These are phyloP conservation scores for Murina feae DNA, from an alignment of 2,113 vertebrate genomes.

Conservation along the genomic window DNA sequence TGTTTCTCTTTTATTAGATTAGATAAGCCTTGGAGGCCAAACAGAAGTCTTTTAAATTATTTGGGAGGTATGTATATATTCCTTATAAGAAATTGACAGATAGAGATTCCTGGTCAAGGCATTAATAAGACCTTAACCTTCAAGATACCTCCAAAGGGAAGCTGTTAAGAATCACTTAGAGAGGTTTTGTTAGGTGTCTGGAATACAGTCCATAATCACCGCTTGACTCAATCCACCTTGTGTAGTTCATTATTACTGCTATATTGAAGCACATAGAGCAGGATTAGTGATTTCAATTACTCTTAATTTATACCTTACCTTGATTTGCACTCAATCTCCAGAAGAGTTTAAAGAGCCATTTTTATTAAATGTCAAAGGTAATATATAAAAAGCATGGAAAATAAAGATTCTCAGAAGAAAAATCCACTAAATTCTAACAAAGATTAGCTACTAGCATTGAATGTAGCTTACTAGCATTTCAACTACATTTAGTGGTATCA, in stretches of 20 bases:
- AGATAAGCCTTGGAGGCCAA: constrained; percentile 10
- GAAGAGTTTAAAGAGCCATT: constrained; percentile 31
- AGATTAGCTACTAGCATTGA: background rate
- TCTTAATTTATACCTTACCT: constrained; percentile 29
- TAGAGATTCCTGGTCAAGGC: background rate
- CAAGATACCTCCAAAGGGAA: background rate
- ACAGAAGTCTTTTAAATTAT: constrained; percentile 32
- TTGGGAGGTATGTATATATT: background rate
- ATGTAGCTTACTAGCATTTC: background rate
- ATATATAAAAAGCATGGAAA: constrained; percentile 10
- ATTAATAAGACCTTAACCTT: constrained; percentile 38
- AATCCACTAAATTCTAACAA: constrained; percentile 22
- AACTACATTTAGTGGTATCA: constrained; percentile 25
- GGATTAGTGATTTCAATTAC: constrained; percentile 19
- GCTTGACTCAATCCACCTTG: constrained; percentile 18
- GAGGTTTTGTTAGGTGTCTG: constrained; percentile 8
- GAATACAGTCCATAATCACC: constrained; percentile 50
- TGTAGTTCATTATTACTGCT: constrained; percentile 33
- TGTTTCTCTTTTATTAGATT: too few species aligned
- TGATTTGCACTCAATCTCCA: background rate
- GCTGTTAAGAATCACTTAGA: background rate
- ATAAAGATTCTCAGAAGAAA: constrained; percentile 35
- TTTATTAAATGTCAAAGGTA: constrained; percentile 36
- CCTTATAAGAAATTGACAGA: constrained; percentile 3
- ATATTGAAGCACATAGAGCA: background rate